phyloP scores from a whole-genome alignment of 2,113 vertebrate species.

The Bos indicus region DNA sequence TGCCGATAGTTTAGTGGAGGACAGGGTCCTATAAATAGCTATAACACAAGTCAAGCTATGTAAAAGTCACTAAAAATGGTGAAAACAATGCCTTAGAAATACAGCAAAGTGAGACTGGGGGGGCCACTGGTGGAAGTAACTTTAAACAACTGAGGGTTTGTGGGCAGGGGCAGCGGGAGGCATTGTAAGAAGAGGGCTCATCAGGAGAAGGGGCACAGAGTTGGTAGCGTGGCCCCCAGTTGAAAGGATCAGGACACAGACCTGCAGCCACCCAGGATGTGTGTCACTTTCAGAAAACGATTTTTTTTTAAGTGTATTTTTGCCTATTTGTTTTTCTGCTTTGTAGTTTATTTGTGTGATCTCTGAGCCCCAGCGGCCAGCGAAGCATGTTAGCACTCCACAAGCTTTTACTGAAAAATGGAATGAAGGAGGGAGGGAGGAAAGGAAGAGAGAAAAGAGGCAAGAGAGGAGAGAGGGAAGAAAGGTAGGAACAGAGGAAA shows the following conservation, averaged over 20 bases:
- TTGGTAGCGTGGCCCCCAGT: not conserved
- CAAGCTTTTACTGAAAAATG: not conserved
- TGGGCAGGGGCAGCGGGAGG: not conserved
- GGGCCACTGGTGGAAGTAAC: not conserved
- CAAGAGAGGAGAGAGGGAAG: not conserved
- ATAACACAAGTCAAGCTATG: not conserved
- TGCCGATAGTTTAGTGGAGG: not conserved
- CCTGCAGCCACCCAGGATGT: not conserved
- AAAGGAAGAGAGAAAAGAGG: not conserved
- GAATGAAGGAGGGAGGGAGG: not conserved
- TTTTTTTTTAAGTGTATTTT: not conserved
- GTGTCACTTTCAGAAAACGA: not conserved
- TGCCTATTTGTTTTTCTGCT: not conserved
- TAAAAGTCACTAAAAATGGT: not conserved
- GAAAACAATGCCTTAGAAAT: not conserved
- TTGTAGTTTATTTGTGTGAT: not conserved
- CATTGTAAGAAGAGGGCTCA: not conserved
- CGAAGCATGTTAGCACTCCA: not conserved
- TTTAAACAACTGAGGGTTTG: not conserved
- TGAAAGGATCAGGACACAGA: not conserved
- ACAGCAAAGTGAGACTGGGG: not conserved
- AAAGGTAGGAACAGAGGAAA: too few relatives aligned
- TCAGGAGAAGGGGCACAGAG: not conserved
- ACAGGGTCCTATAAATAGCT: not conserved
- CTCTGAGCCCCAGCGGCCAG: not conserved